These are phyloP conservation scores for Ctenochaetus hawaiiensis DNA, from an alignment of 2,797 vertebrate species.

Conservation along the genomic window DNA sequence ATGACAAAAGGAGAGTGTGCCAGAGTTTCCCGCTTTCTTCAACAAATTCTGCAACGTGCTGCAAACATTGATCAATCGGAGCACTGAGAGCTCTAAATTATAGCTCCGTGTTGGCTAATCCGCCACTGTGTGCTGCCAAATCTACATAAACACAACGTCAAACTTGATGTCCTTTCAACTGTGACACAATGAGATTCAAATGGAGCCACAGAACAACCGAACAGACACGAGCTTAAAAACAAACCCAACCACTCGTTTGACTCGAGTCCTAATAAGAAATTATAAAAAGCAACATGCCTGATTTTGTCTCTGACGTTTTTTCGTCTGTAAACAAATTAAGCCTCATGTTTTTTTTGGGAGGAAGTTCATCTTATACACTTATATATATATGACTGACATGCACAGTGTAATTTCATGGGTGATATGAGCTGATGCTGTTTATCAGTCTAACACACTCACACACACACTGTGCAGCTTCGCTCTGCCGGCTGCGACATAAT, in stretches of 20 bases:
- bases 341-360: neutral
- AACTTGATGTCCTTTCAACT: neutral
- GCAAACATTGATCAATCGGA: too few relatives aligned
- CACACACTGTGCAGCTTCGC: conserved; percentile 13
- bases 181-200: neutral
- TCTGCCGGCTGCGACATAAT: conserved; percentile 57
- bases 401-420: conserved; percentile 17
- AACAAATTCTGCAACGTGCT: too few relatives aligned
- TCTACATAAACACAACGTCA: neutral
- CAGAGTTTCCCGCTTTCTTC: too few relatives aligned
- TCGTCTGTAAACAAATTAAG: too few relatives aligned
- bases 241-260: neutral
- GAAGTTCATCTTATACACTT: conserved; percentile 18
- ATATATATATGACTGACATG: conserved; percentile 30
- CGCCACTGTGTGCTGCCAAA: neutral
- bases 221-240: neutral
- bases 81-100: too few relatives aligned
- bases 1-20: too few relatives aligned
- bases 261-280: neutral
- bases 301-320: conserved; percentile 17
- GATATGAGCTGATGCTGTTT: conserved; percentile 17
- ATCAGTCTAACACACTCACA: conserved; percentile 9
- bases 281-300: neutral
- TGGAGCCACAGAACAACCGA: neutral
- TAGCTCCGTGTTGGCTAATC: too few relatives aligned